Base-by-base conservation (phyloP, 2,797 vertebrate species). In the Spinus pinus region DNA sequence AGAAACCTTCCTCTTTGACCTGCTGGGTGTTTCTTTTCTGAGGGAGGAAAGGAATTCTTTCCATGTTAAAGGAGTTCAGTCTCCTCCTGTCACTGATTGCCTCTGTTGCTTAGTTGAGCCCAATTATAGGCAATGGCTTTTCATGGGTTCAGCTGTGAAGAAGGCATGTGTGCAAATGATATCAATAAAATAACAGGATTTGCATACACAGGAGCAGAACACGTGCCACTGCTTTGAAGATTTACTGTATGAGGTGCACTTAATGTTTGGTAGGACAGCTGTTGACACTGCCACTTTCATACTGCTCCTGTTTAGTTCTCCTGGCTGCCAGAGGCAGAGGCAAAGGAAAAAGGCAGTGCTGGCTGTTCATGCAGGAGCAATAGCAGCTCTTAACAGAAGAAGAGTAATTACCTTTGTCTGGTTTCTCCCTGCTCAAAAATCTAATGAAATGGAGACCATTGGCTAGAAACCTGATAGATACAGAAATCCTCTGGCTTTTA, bases 391-490 rank as follows among this genome's bases (percentile, higher is more conserved):
- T 95, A 97, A 94, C 86, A 95, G 96, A 96, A 94, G 92, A 95
- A 96, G 92, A 96, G 92, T 96, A 97, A 97, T 98, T 97, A 97
- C 95, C 94, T 97, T 97, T 95, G 95, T 97, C 95, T 97, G 91
- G 80, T 88, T 97, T 93, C 93, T 91, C 75, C 84, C 86, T 85
- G 93, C 77, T 92, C 15, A 49, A 95, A 96, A 96, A 94, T 51
- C 74, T 85, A 79, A 69, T 82, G 77, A 96, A 96, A 95, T 41
- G 92, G 89, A 94, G 75, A 90, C 82, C 74, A 58, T 7, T 44
- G 67, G 74, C 86, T 94, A 33, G 6, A 8, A 27, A 28, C 78
- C 44, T 41, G 80, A 86, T 81, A 49, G 23, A 60, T 14, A 30
- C 82, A 49, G 81, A 66, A 84, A 73, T 62, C 47, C 28, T 22